phyloP scores from a whole-genome alignment of 1,140 invertebrate species.

The Lepidotrigona ventralis region DNA sequence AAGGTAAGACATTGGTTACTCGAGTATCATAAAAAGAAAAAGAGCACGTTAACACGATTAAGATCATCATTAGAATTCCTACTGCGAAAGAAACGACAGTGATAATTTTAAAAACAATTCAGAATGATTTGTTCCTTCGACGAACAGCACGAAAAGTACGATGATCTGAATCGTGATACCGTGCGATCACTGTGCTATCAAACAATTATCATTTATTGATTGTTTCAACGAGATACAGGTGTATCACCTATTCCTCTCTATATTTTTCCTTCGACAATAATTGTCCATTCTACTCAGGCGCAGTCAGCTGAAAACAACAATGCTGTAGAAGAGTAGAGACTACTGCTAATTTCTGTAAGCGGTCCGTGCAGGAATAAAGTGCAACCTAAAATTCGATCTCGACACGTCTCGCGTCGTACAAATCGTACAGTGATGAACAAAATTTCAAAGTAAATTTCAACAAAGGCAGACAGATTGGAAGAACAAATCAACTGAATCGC shows the following conservation, averaged over 20 bases:
- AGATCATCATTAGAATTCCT: conserved; percentile 27
- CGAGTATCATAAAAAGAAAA: conserved; percentile 4
- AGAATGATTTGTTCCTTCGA: not conserved
- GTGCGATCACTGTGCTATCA: conserved; percentile 16
- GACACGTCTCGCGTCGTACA: conserved; percentile 17
- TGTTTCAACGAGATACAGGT: conserved; percentile 50
- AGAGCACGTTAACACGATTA: conserved; percentile 15
- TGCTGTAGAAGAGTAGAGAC: conserved; percentile 71
- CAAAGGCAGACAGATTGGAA: not conserved
- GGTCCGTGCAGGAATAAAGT: conserved; percentile 63
- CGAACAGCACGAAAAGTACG: not conserved
- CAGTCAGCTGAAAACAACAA: conserved; percentile 77
- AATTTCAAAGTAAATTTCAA: conserved; percentile 9
- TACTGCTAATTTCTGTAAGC: conserved; percentile 57
- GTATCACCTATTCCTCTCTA: conserved; percentile 44
- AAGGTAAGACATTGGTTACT: not conserved
- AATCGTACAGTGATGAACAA: conserved; percentile 10
- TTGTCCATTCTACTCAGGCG: conserved; percentile 55
- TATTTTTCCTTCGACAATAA: conserved; percentile 53
- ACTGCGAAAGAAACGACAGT: not conserved
- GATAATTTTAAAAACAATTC: not conserved
- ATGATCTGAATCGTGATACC: conserved; percentile 37
- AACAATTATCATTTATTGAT: conserved; percentile 44
- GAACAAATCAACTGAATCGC: not conserved
- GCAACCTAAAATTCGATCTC: conserved; percentile 40